Conservation (phyloP, 1,140 invertebrate genomes). For the Zaprionus capensis region DNA sequence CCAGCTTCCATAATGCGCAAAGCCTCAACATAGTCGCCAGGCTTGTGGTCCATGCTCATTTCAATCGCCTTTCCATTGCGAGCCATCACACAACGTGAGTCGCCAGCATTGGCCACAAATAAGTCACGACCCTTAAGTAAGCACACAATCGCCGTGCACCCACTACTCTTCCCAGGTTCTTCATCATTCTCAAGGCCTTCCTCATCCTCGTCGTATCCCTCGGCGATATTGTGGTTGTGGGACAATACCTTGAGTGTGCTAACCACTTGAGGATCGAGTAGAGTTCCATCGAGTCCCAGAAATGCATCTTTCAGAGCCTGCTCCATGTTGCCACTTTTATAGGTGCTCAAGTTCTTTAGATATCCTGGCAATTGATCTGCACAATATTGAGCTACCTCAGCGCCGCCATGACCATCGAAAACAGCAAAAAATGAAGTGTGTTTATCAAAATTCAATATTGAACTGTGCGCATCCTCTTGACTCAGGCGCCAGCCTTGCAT, state of each 20-base stretch:
- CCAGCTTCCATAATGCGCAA: conserved; percentile 95
- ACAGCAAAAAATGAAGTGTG: conserved; percentile 95
- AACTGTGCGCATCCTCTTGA: conserved; percentile 99
- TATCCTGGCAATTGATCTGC: conserved; percentile 94
- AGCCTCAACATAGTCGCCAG: conserved; percentile 94
- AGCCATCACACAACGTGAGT: conserved; percentile 96
- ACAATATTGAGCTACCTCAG: conserved; percentile 97
- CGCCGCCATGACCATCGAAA: conserved; percentile 98
- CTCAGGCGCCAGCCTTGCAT: conserved; percentile 99
- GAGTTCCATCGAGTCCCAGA: conserved; percentile 93
- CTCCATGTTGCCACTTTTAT: conserved; percentile 90
- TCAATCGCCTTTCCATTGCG: conserved; percentile 94
- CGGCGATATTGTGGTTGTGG: conserved; percentile 86
- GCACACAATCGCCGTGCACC: conserved; percentile 97
- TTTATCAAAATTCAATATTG: conserved; percentile 93
- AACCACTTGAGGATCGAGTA: conserved; percentile 90
- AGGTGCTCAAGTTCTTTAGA: conserved; percentile 91
- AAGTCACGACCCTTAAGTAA: conserved; percentile 91
- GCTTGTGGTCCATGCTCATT: conserved; percentile 98
- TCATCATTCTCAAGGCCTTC: conserved; percentile 72
- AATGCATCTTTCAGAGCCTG: conserved; percentile 94
- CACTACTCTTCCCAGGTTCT: conserved; percentile 94
- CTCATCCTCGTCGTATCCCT: conserved; percentile 84
- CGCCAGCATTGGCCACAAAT: conserved; percentile 95
- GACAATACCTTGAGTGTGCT: conserved; percentile 90